Evolutionary conservation across 2,113 vertebrate species (phyloP).

Genomic region (Neolamprologus cancellatus): DNA sequence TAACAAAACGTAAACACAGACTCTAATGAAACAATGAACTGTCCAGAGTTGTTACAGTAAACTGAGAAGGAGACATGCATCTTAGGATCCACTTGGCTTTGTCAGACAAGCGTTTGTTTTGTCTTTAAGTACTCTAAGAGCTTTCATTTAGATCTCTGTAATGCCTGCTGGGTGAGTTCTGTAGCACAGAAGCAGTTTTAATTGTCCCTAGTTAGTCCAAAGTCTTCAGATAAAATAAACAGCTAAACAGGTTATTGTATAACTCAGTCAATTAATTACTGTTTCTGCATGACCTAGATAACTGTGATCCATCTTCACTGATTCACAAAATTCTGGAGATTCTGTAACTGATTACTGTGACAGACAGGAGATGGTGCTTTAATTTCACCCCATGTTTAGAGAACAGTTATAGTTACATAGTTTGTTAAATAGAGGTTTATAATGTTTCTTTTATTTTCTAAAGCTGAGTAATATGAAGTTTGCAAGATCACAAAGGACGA

Average conservation of each 20-base stretch:
- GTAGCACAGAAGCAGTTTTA: not conserved
- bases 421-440: not conserved
- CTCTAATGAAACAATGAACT: not conserved
- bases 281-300: not conserved
- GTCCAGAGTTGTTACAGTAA: not conserved
- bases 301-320: not conserved
- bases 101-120: not conserved
- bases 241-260: not conserved
- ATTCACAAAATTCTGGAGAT: not conserved
- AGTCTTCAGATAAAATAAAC: not conserved
- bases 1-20: not conserved
- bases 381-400: not conserved
- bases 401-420: not conserved
- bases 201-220: not conserved
- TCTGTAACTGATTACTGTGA: constrained; percentile 38
- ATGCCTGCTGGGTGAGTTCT: not conserved
- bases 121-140: not conserved
- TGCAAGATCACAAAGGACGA: not conserved
- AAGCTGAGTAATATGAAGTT: not conserved
- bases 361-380: constrained; percentile 2
- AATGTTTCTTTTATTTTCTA: not conserved
- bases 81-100: not conserved
- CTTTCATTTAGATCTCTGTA: not conserved
- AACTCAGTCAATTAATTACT: not conserved
- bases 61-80: not conserved